These are phyloP conservation scores for Bos javanicus DNA, from an alignment of 2,113 vertebrate species.

Conservation along the genomic window DNA sequence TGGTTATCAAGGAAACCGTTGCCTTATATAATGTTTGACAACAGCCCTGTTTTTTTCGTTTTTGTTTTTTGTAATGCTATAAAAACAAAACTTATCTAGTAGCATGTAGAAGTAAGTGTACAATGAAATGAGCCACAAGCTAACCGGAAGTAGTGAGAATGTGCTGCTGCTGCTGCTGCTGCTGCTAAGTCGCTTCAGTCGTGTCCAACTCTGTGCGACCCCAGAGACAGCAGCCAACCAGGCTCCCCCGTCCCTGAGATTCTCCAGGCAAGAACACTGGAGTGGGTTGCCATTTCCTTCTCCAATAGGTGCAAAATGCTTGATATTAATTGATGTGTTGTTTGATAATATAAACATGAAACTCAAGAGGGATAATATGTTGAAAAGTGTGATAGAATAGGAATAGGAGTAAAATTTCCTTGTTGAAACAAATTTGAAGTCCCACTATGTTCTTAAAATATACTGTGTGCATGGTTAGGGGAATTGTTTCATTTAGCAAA, in stretches of 20 bases:
- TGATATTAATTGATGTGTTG: not conserved
- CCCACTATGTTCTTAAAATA: not conserved
- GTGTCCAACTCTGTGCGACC: no score
- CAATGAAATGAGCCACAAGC: not conserved
- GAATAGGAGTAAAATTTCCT: not conserved
- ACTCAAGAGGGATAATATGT: not conserved
- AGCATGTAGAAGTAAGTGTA: not conserved
- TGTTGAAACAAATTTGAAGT: not conserved
- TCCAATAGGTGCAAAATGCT: not conserved
- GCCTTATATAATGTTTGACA: conserved; percentile 65
- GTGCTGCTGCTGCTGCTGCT: no score
- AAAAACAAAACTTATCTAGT: conserved; percentile 27
- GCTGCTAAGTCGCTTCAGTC: no score
- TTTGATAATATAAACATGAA: not conserved
- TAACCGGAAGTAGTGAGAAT: not conserved
- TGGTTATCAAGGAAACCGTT: conserved; percentile 65
- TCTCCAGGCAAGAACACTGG: no score
- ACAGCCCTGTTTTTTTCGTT: not conserved
- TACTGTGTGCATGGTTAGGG: not conserved
- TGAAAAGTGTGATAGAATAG: not conserved
- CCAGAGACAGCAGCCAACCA: no score
- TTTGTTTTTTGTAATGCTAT: not conserved
- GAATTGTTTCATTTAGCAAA: not conserved
- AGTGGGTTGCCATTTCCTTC: no score
- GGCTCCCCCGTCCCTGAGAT: no score